Evolutionary conservation across 1,140 invertebrate species (phyloP).

Genomic region (Drosophila tani): DNA sequence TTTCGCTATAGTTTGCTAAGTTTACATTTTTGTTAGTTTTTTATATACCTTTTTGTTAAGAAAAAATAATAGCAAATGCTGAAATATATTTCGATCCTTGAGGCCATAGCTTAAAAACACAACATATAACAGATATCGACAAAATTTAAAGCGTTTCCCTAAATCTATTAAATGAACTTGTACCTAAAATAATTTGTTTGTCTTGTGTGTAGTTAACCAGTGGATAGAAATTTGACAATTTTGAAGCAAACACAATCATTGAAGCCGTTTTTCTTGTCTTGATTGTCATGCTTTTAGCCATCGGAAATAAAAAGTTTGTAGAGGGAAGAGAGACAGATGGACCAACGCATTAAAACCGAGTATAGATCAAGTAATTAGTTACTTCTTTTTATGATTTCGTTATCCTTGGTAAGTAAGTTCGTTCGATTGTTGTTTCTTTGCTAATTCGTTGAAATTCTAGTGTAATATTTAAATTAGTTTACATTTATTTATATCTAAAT

Average conservation of each 20-base stretch:
- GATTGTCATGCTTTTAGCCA: slow-evolving; percentile 80
- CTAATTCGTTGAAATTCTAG: slow-evolving; percentile 78
- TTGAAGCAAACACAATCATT: slow-evolving; percentile 50
- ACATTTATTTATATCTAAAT: slow-evolving; percentile 38
- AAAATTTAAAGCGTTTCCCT: slow-evolving; percentile 26
- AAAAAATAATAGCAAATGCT: slow-evolving; percentile 60
- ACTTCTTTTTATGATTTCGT: slow-evolving; percentile 22
- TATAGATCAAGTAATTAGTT: slow-evolving; percentile 20
- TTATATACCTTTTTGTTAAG: slow-evolving; percentile 26
- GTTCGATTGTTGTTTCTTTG: slow-evolving; percentile 69
- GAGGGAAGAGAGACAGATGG: slow-evolving; percentile 16
- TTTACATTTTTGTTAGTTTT: slow-evolving; percentile 31
- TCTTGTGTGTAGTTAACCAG: slow-evolving; percentile 43
- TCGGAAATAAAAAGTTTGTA: slow-evolving; percentile 33
- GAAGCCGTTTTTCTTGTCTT: slow-evolving; percentile 53
- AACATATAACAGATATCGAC: slow-evolving; percentile 57
- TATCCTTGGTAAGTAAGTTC: slow-evolving; percentile 62
- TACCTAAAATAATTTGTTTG: slow-evolving; percentile 7
- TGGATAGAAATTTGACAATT: slow-evolving; percentile 25
- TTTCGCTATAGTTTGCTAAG: slow-evolving; percentile 67
- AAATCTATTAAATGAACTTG: slow-evolving; percentile 15
- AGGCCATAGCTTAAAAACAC: slow-evolving; percentile 58
- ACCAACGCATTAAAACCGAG: slow-evolving; percentile 19
- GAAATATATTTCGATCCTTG: slow-evolving; percentile 27
- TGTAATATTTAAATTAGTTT: slow-evolving; percentile 47